Base-by-base conservation (phyloP, 2,888 invertebrate species). In the Amphipyra berbera region DNA sequence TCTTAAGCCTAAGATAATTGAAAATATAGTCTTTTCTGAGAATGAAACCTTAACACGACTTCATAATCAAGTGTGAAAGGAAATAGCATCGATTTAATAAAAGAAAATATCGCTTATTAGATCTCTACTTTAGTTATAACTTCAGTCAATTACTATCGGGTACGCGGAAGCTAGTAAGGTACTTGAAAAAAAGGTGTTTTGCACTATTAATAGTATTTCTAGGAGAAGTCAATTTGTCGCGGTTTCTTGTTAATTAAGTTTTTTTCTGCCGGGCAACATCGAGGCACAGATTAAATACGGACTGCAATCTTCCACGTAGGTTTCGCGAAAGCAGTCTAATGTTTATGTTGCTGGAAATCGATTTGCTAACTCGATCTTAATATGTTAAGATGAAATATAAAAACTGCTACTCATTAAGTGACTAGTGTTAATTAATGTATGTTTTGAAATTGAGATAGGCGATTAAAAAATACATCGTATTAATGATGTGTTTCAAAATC, bases 271-370 rank as follows among this genome's bases (percentile, higher is more conserved):
- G 61, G 46, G 33, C 47, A 7, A 30, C 62, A 61, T 66, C 61
- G 56, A 44, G 21, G 42, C 45, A 49, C 50, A 67, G 73, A 67
- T 73, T 56, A 68, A 64, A 65, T 27, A 67, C 46, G 7, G 48
- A 60, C 55, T 42, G 63, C 74, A 52, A 46, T 73, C 45, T 70
- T 59, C 48, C 80, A 77, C 65, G 70, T 77, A 64, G 59, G 64
- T 70, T 77, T 79, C 70, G 68, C 68, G 81, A 78, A 78, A 80
- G 80, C 75, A 73, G 52, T 47, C 47, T 60, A 58, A n/a, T 49
- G 49, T 50, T 52, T 61, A 64, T 64, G 44, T 69, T 50, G 59
- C 59, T 62, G 50, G 56, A 48, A 66, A 73, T 61, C 60, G 54
- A 68, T 66, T 76, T 58, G 60, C 37, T 48, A 58, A 61, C 68